A percentile compares a stretch with the other conserved stretches of the same genome.
Evolutionary conservation across 2,888 invertebrate species (phyloP).

Genomic region (Drosophila subquinaria): DNA sequence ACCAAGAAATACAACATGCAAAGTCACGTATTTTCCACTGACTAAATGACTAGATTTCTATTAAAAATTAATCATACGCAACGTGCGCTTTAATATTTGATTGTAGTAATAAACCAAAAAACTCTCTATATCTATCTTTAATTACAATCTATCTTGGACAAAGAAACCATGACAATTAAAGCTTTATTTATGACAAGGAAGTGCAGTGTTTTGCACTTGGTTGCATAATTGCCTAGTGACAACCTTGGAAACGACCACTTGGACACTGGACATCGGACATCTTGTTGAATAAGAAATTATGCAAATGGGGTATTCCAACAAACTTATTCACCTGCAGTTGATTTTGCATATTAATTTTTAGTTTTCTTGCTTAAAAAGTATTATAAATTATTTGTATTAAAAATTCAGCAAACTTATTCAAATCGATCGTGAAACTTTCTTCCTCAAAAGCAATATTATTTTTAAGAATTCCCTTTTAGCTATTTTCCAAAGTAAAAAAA

Average conservation of each 20-base stretch:
- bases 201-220: conserved; percentile 39
- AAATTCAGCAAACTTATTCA: no score
- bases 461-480: no score
- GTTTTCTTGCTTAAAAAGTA: no score
- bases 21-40: conserved; percentile 53
- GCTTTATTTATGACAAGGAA: conserved; percentile 56
- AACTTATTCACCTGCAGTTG: background rate
- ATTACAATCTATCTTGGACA: conserved; percentile 40
- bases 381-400: no score
- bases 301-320: background rate
- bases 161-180: conserved; percentile 57
- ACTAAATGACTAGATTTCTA: conserved; percentile 43
- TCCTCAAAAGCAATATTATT: no score
- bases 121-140: conserved; percentile 40
- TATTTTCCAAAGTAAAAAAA: background rate
- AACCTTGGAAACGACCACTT: background rate
- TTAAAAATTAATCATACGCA: conserved; percentile 49
- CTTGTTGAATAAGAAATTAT: conserved; percentile 3
- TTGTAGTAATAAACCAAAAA: background rate
- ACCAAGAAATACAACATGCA: background rate
- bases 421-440: background rate
- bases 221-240: conserved; percentile 32
- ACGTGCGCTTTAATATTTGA: background rate
- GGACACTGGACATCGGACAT: background rate
- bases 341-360: no score